Base-by-base conservation (phyloP, 92 coral and sea anemone species). In the Epizoanthus ramosus region DNA sequence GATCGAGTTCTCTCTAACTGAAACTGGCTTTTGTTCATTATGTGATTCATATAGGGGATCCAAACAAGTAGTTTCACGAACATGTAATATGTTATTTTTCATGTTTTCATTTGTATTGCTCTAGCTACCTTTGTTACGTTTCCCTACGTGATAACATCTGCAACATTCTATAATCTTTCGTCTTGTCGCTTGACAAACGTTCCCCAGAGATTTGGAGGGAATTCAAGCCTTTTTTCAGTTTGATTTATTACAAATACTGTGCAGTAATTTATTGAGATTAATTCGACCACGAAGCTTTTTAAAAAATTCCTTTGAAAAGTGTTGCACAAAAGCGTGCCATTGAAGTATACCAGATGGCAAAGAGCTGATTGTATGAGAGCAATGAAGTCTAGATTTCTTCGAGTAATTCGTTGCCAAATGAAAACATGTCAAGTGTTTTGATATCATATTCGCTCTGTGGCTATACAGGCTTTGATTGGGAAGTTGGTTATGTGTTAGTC, bases 341-440 rank as follows among this genome's bases (percentile, higher is more conserved):
- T 77, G 82, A 77, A 77, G 39, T 22, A 60, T 0, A 77, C 82
- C 82, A 77, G 82, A 77, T 77, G 82, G 82, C 70, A 61, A 77
- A 69, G 47, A 76, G 61, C 15, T 23, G 54, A 60, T 77, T 77
- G 82, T 77, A 14, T 16, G 7, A 74, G 18, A 52, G 70, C 82
- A 77, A 77, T 61, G 45, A 59, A 23, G 39, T 77, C 68, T 60
- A 69, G 70, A 77, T 77, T 39, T 33, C 82, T 77, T 77, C 47
- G 22, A 77, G 58, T 54, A 76, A 60, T 22, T 58, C 47, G 65
- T 59, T 33, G 65, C 35, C 63, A 39, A 39, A 77, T 19, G 82
- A 60, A 41, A 77, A 60, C 82, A 77, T 60, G 63, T 60, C 57
- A 39, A 13, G 65, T 67, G 31, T 77, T 37, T 61, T 60, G 52